Evolutionary conservation across 2,888 invertebrate species (phyloP), one percentile per base, ranked within the genome.

Genomic region (Thera britannica): DNA sequence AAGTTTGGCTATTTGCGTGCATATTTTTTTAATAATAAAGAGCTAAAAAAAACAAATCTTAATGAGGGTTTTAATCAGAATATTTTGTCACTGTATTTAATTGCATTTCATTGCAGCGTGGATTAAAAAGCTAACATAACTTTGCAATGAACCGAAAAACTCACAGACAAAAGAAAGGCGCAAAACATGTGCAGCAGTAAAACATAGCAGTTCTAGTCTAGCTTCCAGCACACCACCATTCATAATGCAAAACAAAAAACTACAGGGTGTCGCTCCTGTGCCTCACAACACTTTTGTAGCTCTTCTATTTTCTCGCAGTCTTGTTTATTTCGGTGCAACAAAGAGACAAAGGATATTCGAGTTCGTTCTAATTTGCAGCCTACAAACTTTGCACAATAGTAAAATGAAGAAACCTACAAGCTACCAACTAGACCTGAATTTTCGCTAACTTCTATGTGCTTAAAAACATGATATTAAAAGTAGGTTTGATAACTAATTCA

Each of bases 241-340:
- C 73, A 72, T 65, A 23, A 70, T 70, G 71, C 71, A 68, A 67
- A 73, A 73, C 71, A 72, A 75, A 73, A 71, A 74, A 71, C 70
- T 61, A 61, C 68, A 69, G 74, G 23, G 51, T 65, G 74, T 72
- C 72, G 72, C 60, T 69, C 65, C 62, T 67, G 67, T 72, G 71
- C 76, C 79, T 79, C 78, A 77, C 78, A 80, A 77, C 78, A 80
- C 79, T 72, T 81, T 68, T 77, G 71, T 56, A 73, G 66, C 56
- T 68, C 68, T 75, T 72, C 46, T 64, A 67, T 69, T 66, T 67
- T 57, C 64, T 62, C 61, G 62, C 68, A 64, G 66, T 67, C 59
- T 46, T 54, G 65, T 62, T 68, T 58, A 62, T 61, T 61, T 62
- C 57, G 58, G 59, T 35, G 58, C 44, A 49, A 65, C 69, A 68